Evolutionary conservation across 2,113 vertebrate species (phyloP).

Genomic region (Ranitomeya imitator): DNA sequence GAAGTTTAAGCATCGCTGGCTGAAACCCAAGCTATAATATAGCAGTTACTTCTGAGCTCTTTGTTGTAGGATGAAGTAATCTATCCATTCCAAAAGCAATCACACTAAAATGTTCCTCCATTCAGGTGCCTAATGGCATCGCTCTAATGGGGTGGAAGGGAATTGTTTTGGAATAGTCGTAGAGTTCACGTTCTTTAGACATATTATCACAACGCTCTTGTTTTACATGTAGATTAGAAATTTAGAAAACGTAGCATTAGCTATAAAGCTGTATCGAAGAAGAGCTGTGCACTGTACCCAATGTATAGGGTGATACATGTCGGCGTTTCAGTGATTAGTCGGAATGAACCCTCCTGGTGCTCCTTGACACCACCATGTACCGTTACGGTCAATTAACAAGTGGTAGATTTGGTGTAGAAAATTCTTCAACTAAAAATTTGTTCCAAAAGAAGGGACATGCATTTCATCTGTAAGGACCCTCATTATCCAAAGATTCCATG

Average conservation of each 20-base stretch:
- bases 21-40: conserved; percentile 34
- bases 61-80: conserved; percentile 51
- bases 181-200: conserved; percentile 25
- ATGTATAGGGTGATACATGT: background rate
- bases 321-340: background rate
- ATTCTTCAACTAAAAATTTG: no score
- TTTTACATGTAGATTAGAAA: background rate
- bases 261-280: background rate
- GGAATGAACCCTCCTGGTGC: background rate
- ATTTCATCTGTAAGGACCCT: no score
- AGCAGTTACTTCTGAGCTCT: conserved; percentile 34
- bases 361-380: no score
- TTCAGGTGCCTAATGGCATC: conserved; percentile 31
- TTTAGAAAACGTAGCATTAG: background rate
- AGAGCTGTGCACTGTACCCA: background rate
- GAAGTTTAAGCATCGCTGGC: conserved; percentile 62
- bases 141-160: conserved; percentile 23
- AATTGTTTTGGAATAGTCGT: conserved; percentile 8
- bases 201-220: background rate
- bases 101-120: conserved; percentile 44
- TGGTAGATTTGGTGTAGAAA: no score
- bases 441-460: no score
- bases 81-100: conserved; percentile 49
- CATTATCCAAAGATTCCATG: no score
- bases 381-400: no score